Evolutionary conservation across 1,140 invertebrate species (phyloP).

Genomic region (Pogonomyrmex barbatus): DNA sequence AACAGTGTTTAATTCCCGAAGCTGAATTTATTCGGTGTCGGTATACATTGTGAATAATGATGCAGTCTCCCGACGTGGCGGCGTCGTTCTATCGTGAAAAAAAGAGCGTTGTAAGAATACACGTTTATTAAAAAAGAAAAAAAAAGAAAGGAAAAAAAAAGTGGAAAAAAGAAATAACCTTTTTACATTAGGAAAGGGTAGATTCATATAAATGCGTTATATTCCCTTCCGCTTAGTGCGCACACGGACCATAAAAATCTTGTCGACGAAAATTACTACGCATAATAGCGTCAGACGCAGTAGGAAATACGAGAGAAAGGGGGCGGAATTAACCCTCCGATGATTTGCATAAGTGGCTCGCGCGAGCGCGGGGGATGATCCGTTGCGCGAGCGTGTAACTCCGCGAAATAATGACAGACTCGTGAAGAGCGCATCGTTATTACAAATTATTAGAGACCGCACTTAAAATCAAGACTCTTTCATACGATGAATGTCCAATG

Average conservation of each 20-base stretch:
- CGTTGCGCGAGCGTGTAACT: slow-evolving; percentile 69
- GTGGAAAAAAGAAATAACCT: not conserved
- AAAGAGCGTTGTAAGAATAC: slow-evolving; percentile 37
- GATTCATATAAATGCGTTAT: slow-evolving; percentile 43
- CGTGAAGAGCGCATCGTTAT: slow-evolving; percentile 80
- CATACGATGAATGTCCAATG: slow-evolving; percentile 85
- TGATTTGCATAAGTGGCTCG: slow-evolving; percentile 84
- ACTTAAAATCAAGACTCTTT: slow-evolving; percentile 86
- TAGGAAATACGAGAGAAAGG: slow-evolving; percentile 65
- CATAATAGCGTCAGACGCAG: slow-evolving; percentile 47
- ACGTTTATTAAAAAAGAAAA: slow-evolving; percentile 31
- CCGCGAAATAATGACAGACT: slow-evolving; percentile 81
- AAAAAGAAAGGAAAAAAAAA: not conserved
- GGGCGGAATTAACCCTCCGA: slow-evolving; percentile 78
- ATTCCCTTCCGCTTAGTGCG: slow-evolving; percentile 44
- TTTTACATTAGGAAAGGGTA: slow-evolving; percentile 27
- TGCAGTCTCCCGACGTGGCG: slow-evolving; percentile 16
- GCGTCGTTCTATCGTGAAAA: slow-evolving; percentile 16
- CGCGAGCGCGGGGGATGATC: slow-evolving; percentile 70
- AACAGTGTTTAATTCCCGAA: slow-evolving; percentile 71
- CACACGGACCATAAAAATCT: slow-evolving; percentile 46
- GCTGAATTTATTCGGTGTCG: slow-evolving; percentile 61
- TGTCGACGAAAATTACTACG: slow-evolving; percentile 44
- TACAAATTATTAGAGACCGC: slow-evolving; percentile 85
- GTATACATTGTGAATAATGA: slow-evolving; percentile 61